Base-by-base conservation (phyloP, 1,140 invertebrate genomes). In the Rhyzopertha dominica region DNA sequence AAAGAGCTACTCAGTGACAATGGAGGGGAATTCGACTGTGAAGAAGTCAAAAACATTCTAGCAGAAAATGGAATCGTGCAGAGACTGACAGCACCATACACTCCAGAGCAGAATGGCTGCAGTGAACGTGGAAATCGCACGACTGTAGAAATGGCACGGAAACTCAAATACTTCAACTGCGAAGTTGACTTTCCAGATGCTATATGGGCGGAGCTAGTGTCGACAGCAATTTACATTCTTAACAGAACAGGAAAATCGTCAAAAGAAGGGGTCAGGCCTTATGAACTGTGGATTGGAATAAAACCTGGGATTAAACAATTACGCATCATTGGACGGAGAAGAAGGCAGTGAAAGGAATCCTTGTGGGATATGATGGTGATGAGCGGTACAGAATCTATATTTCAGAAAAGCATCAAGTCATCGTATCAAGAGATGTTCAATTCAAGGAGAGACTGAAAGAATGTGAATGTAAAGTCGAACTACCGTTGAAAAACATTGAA, bases 101-200 rank as follows among this genome's bases (percentile, higher is more conserved):
- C 59, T n/a, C 63, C 60, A 12, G 44, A 66, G 35, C 63, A 67
- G 43, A 69, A 67, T 54, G n/a, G n/a, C n/a, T n/a, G n/a, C n/a
- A n/a, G n/a, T n/a, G n/a, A n/a, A n/a, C n/a, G n/a, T n/a, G 62
- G 65, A 38, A 67, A 62, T 37, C 47, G 61, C 8, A 68, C 63
- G 10, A 49, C 68, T 3, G 53, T 68, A 12, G 63, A 68, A 49
- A 57, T 58, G 45, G 61, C 62, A 5, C 59, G 61, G 53, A 56
- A 57, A 9, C 53, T 65, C 16, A 65, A 61, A 40, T 56, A 66
- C 48, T 61, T 60, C 9, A 59, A 62, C 47, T 26, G 45, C 37
- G 36, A 49, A n/a, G 32, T 29, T 16, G 26, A 44, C 5, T 52
- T 37, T 49, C 56, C 53, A 23, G 29, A 41, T 16, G 42, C 47